Evolutionary conservation across 64 coral and sea anemone species (phyloP).

Genomic region (Stylophora pistillata): DNA sequence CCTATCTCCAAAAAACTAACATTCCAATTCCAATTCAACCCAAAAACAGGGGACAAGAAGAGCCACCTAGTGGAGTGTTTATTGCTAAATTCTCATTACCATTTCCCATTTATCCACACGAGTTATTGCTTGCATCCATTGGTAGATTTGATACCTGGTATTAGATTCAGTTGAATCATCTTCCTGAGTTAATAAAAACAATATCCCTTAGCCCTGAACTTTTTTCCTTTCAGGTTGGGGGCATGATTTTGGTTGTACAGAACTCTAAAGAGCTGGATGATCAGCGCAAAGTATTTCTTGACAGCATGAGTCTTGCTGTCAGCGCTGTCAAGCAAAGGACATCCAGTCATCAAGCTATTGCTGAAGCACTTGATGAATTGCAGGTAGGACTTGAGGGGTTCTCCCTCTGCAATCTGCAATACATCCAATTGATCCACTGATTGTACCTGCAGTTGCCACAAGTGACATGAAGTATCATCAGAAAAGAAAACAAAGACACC

Average conservation of each 20-base stretch:
- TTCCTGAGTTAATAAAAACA: neutral
- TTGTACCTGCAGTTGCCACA: too few species aligned
- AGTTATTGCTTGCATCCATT: too few species aligned
- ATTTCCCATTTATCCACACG: too few species aligned
- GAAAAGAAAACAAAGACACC: too few species aligned
- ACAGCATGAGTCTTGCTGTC: conserved; percentile 57
- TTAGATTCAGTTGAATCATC: neutral
- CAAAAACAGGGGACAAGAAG: too few species aligned
- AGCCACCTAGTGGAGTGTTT: too few species aligned
- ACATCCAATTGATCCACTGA: neutral
- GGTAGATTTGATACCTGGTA: too few species aligned
- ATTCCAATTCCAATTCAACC: too few species aligned
- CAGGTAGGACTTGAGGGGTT: conserved; percentile 27
- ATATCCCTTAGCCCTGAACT: neutral
- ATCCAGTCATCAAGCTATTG: conserved; percentile 93
- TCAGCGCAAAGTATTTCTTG: conserved; percentile 69
- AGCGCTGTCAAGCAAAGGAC: conserved; percentile 72
- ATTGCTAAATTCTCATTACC: too few species aligned
- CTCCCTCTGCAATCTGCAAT: neutral
- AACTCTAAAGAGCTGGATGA: conserved; percentile 76
- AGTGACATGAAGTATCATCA: too few species aligned
- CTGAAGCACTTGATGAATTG: conserved; percentile 75
- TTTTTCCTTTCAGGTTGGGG: conserved; percentile 70
- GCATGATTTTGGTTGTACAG: conserved; percentile 82
- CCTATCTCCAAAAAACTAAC: too few species aligned